A percentile compares a stretch with the other conserved stretches of the same genome.
These are phyloP conservation scores for Pteropus rufus DNA, from an alignment of 2,797 vertebrate genomes.

Conservation along the genomic window DNA sequence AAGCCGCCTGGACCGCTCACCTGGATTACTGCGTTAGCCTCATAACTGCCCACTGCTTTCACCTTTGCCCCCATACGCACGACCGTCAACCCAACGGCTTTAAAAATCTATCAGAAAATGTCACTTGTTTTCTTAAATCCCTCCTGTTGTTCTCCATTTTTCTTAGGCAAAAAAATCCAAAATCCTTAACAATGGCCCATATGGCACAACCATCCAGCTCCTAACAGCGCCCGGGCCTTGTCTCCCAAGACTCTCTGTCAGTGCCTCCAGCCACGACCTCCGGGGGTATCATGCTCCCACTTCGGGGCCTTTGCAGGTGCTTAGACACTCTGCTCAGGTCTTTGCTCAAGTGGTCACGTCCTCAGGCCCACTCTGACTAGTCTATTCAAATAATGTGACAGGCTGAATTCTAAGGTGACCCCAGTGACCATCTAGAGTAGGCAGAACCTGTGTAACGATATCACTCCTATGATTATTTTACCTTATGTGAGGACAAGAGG, in stretches of 20 bases:
- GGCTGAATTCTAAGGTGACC: no score
- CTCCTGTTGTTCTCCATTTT: no score
- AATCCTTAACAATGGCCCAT: neutral
- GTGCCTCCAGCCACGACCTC: neutral
- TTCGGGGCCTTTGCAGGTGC: no score
- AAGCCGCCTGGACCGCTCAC: neutral
- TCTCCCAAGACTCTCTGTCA: neutral
- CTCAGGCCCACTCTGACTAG: neutral
- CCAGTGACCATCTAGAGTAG: no score
- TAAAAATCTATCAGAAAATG: neutral
- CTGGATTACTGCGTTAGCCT: neutral
- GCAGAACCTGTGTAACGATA: neutral
- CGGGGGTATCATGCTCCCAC: accelerated
- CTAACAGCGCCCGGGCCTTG: accelerated
- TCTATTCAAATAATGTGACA: no score
- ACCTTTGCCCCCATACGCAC: accelerated
- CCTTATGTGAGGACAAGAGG: neutral
- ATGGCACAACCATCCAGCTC: neutral
- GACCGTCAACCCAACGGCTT: neutral
- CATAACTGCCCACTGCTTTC: neutral
- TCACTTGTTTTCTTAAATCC: neutral
- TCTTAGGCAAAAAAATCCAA: neutral
- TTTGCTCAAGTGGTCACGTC: no score
- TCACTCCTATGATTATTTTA: neutral
- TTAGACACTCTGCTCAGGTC: no score